Conservation (phyloP, 2,888 invertebrate species). For the Eupeodes latifasciatus region DNA sequence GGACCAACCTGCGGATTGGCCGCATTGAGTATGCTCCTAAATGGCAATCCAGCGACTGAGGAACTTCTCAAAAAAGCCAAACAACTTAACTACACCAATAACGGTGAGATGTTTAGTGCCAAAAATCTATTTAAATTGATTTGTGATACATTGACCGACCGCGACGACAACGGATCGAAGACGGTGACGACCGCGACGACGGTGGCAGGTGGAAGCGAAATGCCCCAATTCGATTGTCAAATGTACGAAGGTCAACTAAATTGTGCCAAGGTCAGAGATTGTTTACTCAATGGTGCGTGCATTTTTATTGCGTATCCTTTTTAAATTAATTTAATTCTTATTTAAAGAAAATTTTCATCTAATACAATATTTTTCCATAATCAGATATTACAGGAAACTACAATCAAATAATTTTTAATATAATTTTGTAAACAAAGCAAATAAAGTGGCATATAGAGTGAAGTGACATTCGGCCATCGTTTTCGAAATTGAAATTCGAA, state of each 20-base stretch:
- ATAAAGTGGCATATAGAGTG: no score
- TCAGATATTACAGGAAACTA: not conserved
- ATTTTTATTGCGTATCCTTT: conserved; percentile 86
- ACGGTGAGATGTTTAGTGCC: conserved; percentile 96
- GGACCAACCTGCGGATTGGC: conserved; percentile 94
- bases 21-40: conserved; percentile 92
- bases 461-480: no score
- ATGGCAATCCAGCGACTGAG: conserved; percentile 85
- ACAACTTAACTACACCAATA: conserved; percentile 88
- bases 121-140: conserved; percentile 87
- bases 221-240: conserved; percentile 77
- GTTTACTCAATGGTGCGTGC: conserved; percentile 83
- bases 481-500: no score
- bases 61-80: conserved; percentile 88
- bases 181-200: not conserved
- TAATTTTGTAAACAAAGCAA: no score
- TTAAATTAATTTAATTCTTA: conserved; percentile 40
- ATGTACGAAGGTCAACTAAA: conserved; percentile 84
- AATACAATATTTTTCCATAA: not conserved
- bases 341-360: not conserved
- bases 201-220: not conserved
- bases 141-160: conserved; percentile 77
- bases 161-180: not conserved
- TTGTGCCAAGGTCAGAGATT: conserved; percentile 83
- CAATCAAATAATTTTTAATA: not conserved